Base-by-base conservation (phyloP, 2,113 vertebrate genomes). In the Tragelaphus scriptus region DNA sequence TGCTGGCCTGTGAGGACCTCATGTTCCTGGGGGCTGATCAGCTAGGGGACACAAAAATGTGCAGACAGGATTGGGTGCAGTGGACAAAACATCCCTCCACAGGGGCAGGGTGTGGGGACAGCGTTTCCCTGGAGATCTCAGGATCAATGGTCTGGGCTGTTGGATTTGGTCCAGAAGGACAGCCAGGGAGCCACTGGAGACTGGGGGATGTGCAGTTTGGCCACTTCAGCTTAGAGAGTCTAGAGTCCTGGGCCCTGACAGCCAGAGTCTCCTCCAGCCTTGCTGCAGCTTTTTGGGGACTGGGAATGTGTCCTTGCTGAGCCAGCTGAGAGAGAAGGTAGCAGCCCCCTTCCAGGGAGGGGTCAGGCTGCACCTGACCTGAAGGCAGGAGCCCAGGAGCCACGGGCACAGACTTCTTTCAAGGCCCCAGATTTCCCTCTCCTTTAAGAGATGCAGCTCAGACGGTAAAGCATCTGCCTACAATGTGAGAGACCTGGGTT, bases 321-420 rank as follows among this genome's bases (percentile, higher is more conserved):
- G 49, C 23, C 15, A 25, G 49, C 47, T n/a, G 17, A 30, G 40
- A 53, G 6, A 32, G 86, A 36, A 17, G 8, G 15, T 7, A 51
- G 40, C 16, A 10, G 12, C 68, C 61, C 82, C 71, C 17, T 65
- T 15, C 75, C 86, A 14, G 84, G 44, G 89, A 84, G 92, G 59
- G 93, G 93, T 58, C 87, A 61, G 88, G 90, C 91, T 96, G 28
- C 97, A 25, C 30, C 96, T 94, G 68, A 75, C 96, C 84, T 80
- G 90, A 36, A 56, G 49, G 56, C 36, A 44, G 56, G 25, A 28
- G 9, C 5, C 7, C 56, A 28, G n/a, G 56, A 16, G 84, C 16
- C 56, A 47, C 6, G 28, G 8, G 5, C 15, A 26, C 8, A 17
- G 13, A 40, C 25, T 59, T 58, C n/a, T 85, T 58, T 40, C 8